Base-by-base conservation (phyloP, 2,888 invertebrate genomes). In the Cremastobaeus sp. region DNA sequence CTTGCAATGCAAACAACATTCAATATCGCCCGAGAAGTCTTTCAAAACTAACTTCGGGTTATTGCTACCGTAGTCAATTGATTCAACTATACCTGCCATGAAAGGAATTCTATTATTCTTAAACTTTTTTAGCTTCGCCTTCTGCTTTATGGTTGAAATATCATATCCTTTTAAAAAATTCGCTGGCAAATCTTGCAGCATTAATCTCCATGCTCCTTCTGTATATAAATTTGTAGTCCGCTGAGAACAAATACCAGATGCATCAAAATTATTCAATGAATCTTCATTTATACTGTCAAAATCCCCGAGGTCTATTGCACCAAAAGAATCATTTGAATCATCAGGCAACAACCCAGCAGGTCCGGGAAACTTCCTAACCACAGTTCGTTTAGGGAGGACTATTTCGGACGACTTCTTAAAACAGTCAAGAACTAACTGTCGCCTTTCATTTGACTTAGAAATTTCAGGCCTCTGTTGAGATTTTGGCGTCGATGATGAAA, bases 281-380 rank as follows among this genome's bases (percentile, higher is more conserved):
- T 81, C 77, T 17, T 25, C 35, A 37, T 1, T 47, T 0, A 50
- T 30, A 11, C 34, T 69, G 2, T 59, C 64, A 6, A 8, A 41
- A 11, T 62, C 41, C 8, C 28, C 50, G 30, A 52, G 18, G 18
- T 54, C 76, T 30, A 48, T 21, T 6, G 18, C 11, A 70, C 62
- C 37, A 9, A 41, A 1, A 1, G 39, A 68, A 12, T 68, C 43
- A n/a, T 81, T 73, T 6, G 79, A 66, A 34, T 78, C 59, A 39
- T 88, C 87, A 6, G 88, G 87, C 17, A 89, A 78, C 34, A 89
- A 74, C 20, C 89, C 89, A 39, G 89, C 89, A 34, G 89, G 89
- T 1, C 89, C 89, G 3, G 89, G 89, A 79, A 89, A 89, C 78
- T 88, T 88, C 78, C 89, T 82, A 2, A 82, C 60, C 11, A 86